Conservation (phyloP, 2,797 vertebrate species). For the Ctenopoma kingsleyae region DNA sequence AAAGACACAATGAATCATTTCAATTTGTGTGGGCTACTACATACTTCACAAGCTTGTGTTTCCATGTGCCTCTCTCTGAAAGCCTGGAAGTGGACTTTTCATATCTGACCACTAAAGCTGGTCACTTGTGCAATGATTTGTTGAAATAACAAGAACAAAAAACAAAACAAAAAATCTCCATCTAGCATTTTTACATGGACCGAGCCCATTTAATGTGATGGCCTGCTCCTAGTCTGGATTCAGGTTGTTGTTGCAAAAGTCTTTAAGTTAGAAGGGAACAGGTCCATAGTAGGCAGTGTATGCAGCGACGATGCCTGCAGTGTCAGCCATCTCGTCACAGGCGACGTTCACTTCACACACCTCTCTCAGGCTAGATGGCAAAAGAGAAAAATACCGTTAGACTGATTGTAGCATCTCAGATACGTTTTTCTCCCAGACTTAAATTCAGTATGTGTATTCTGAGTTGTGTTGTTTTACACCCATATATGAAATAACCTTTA, state of each 20-base stretch:
- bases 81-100: conserved; percentile 48
- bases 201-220: conserved; percentile 9
- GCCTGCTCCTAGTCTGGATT: conserved; percentile 39
- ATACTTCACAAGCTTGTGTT: conserved; percentile 64
- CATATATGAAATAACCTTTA: neutral
- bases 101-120: conserved; percentile 28
- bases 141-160: neutral
- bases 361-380: conserved; percentile 81
- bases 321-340: conserved; percentile 89
- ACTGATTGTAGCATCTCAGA: neutral
- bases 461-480: neutral
- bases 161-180: conserved; percentile 27
- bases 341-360: conserved; percentile 86
- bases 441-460: neutral
- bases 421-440: neutral
- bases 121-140: conserved; percentile 58
- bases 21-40: conserved; percentile 46
- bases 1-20: conserved; percentile 59
- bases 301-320: conserved; percentile 86
- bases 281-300: conserved; percentile 87
- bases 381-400: conserved; percentile 11
- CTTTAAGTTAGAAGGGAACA: conserved; percentile 68
- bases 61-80: conserved; percentile 65
- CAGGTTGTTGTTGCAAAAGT: conserved; percentile 43
- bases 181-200: conserved; percentile 36